Evolutionary conservation across 2,888 invertebrate species (phyloP).

Genomic region (Erebia palarica): DNA sequence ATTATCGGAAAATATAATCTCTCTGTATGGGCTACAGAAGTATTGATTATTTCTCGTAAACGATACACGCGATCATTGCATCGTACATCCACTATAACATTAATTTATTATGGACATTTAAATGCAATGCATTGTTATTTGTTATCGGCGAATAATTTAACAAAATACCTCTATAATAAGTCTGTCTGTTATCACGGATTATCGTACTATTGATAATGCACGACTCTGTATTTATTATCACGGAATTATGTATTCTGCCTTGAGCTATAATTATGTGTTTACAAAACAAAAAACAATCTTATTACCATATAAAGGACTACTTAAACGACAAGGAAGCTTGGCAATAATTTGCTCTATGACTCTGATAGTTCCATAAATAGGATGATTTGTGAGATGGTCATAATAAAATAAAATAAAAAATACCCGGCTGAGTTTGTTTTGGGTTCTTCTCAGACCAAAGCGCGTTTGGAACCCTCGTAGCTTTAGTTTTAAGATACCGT

Average conservation of each 20-base stretch:
- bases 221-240: background rate
- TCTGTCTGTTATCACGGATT: slow-evolving; percentile 9
- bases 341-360: too few relatives aligned
- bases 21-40: background rate
- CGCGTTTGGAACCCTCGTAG: too few relatives aligned
- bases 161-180: background rate
- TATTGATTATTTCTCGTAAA: slow-evolving; percentile 19
- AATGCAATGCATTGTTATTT: slow-evolving; percentile 16
- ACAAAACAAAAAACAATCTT: background rate
- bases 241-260: background rate
- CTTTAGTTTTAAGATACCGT: too few relatives aligned
- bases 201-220: background rate
- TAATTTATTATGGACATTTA: background rate
- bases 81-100: slow-evolving; percentile 9
- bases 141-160: slow-evolving; percentile 4
- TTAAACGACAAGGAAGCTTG: too few relatives aligned
- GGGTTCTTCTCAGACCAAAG: too few relatives aligned
- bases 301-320: too few relatives aligned
- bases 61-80: slow-evolving; percentile 26
- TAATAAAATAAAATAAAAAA: too few relatives aligned
- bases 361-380: too few relatives aligned
- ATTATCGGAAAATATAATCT: too few relatives aligned
- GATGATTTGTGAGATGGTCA: too few relatives aligned
- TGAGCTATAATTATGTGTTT: background rate
- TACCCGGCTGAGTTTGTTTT: too few relatives aligned